Percentiles rank a stretch among this genome's conserved stretches.
phyloP scores from a whole-genome alignment of 1,140 invertebrate species.

The Nixonia krombeini region DNA sequence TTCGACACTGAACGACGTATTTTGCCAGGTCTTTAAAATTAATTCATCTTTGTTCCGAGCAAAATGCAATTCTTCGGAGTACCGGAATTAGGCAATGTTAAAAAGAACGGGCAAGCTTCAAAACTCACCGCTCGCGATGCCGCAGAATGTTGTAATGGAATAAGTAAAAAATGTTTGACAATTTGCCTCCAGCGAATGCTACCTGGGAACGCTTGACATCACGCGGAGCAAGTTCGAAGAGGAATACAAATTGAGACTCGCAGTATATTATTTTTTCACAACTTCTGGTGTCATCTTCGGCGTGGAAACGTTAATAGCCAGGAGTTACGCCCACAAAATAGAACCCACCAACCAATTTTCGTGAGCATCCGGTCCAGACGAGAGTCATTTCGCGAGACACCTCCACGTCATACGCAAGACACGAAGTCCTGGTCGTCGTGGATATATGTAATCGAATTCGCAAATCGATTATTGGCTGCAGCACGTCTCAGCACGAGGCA shows the following conservation, averaged over 20 bases:
- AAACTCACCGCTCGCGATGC: too few species aligned
- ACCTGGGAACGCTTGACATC: too few species aligned
- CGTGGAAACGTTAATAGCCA: slow-evolving; percentile 3
- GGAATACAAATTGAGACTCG: too few species aligned
- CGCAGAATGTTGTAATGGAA: too few species aligned
- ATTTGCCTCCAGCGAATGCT: too few species aligned
- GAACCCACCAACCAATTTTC: slow-evolving; percentile 39
- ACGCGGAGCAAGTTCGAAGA: too few species aligned
- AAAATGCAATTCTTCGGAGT: neutral
- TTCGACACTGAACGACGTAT: slow-evolving; percentile 32
- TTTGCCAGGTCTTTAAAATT: slow-evolving; percentile 35
- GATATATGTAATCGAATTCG: slow-evolving; percentile 47
- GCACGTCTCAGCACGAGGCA: slow-evolving; percentile 30
- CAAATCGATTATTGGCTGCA: slow-evolving; percentile 39
- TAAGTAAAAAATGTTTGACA: too few species aligned
- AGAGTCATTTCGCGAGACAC: slow-evolving; percentile 43
- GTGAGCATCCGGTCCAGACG: slow-evolving; percentile 40
- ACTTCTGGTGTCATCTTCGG: neutral
- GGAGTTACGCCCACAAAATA: slow-evolving; percentile 18
- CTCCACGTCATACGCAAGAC: slow-evolving; percentile 45
- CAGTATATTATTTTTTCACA: too few species aligned
- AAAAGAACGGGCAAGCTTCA: too few species aligned
- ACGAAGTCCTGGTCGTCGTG: slow-evolving; percentile 19
- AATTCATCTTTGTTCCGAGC: slow-evolving; percentile 13
- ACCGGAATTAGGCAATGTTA: too few species aligned